These are phyloP conservation scores for Zosterops hypoxanthus DNA, from an alignment of 2,113 vertebrate genomes.

Conservation along the genomic window DNA sequence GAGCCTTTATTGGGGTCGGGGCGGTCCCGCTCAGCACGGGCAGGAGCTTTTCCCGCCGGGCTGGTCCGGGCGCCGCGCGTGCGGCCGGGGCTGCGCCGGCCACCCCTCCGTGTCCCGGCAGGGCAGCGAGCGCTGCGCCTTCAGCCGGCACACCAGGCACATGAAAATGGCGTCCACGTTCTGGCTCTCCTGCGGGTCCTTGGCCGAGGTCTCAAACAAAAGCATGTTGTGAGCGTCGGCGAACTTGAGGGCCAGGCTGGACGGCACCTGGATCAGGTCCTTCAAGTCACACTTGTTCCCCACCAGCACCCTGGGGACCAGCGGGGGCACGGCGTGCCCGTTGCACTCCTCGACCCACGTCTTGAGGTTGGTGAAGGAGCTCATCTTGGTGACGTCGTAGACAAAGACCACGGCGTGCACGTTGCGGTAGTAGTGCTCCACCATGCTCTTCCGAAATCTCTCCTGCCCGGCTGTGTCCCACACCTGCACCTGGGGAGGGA, in stretches of 20 bases:
- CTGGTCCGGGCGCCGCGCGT: conserved; percentile 78
- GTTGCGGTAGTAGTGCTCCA: conserved; percentile 96
- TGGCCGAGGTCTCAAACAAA: conserved; percentile 96
- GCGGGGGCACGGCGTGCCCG: conserved; percentile 87
- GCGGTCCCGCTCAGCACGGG: conserved; percentile 82
- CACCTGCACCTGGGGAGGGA: conserved; percentile 87
- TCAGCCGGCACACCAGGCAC: conserved; percentile 93
- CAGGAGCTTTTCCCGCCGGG: conserved; percentile 80
- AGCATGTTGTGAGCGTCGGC: conserved; percentile 97
- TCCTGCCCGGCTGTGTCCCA: conserved; percentile 98
- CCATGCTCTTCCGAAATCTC: conserved; percentile 95
- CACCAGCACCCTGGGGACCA: conserved; percentile 92
- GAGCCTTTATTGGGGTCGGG: conserved; percentile 41
- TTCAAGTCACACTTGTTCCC: conserved; percentile 98
- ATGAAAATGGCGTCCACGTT: conserved; percentile 98
- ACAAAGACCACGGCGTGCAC: conserved; percentile 96
- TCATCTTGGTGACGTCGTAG: conserved; percentile 96
- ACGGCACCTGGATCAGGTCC: conserved; percentile 93
- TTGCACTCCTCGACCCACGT: conserved; percentile 97
- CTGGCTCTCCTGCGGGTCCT: conserved; percentile 94
- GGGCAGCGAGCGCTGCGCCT: conserved; percentile 92
- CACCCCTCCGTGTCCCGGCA: conserved; percentile 89
- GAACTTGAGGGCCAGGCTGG: conserved; percentile 92
- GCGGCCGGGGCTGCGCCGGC: conserved; percentile 74
- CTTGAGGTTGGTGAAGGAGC: conserved; percentile 94